Percentiles rank a stretch among this genome's conserved stretches.
Conservation (phyloP, 2,888 invertebrate species). For the Steinernema hermaphroditum region DNA sequence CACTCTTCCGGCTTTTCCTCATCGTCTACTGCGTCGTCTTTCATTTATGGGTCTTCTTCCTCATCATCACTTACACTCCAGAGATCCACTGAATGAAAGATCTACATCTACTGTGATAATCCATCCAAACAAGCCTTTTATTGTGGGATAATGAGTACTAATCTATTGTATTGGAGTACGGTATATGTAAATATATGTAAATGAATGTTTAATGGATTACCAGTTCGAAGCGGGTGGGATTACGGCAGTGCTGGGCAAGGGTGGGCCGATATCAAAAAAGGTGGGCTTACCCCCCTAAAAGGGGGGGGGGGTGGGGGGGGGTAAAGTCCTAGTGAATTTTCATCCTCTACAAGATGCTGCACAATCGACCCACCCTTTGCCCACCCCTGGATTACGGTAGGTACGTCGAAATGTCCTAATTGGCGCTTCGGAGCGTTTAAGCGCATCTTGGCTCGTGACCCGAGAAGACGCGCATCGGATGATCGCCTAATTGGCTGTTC, state of each 20-base stretch:
- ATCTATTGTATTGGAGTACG: background rate
- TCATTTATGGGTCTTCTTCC: constrained; percentile 82
- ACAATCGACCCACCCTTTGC: too few relatives aligned
- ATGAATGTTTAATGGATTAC: too few relatives aligned
- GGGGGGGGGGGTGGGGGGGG: too few relatives aligned
- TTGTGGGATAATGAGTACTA: background rate
- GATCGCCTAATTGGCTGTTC: constrained; percentile 11
- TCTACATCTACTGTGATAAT: background rate
- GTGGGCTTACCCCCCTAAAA: too few relatives aligned
- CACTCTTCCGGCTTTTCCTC: constrained; percentile 80
- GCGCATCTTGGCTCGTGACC: constrained; percentile 19
- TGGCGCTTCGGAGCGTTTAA: background rate
- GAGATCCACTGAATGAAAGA: constrained; percentile 70
- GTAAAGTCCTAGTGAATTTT: too few relatives aligned
- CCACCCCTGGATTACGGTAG: too few relatives aligned
- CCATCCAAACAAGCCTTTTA: background rate
- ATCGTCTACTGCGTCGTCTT: constrained; percentile 82
- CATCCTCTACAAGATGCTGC: too few relatives aligned
- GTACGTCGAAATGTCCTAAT: too few relatives aligned
- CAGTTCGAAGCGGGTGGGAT: too few relatives aligned
- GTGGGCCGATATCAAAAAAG: too few relatives aligned
- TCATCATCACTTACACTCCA: constrained; percentile 78
- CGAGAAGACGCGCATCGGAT: background rate
- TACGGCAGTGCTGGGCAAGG: too few relatives aligned
- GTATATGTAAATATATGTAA: constrained; percentile 10